A percentile compares a stretch with the other conserved stretches of the same genome.
Conservation (phyloP, 2,888 invertebrate genomes). For the Brachylomia viminalis region DNA sequence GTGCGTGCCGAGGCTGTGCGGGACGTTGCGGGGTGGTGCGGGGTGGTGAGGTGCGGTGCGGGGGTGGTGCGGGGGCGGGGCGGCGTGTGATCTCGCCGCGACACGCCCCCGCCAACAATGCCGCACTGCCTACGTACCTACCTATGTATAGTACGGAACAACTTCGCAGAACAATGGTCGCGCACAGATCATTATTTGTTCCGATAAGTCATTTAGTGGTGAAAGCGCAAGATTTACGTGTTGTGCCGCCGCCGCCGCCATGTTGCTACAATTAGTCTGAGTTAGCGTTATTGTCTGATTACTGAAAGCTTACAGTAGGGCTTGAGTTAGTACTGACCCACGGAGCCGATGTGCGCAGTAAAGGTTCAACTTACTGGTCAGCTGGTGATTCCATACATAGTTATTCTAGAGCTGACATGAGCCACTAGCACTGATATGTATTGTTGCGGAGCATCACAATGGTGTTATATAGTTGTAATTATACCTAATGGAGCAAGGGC, state of each 20-base stretch:
- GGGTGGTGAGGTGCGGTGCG: constrained; percentile 49
- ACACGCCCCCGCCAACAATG: constrained; percentile 56
- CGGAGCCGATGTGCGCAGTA: background rate
- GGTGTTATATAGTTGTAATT: background rate
- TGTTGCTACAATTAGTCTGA: constrained; percentile 1
- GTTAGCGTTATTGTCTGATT: background rate
- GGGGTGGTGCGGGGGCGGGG: constrained; percentile 26
- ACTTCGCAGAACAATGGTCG: constrained; percentile 66
- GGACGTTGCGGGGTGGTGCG: constrained; percentile 49
- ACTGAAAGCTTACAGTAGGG: background rate
- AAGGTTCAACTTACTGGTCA: background rate
- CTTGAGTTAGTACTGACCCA: background rate
- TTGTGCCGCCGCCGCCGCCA: constrained; percentile 20
- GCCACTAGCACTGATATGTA: background rate
- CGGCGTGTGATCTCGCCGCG: constrained; percentile 61
- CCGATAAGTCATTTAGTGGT: constrained; percentile 63
- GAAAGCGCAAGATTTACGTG: constrained; percentile 49
- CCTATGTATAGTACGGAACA: constrained; percentile 49
- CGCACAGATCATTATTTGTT: constrained; percentile 60
- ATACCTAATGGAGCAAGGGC: background rate
- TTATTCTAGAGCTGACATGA: background rate
- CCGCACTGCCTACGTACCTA: constrained; percentile 41
- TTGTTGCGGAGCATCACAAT: background rate
- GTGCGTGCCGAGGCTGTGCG: constrained; percentile 39
- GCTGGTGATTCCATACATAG: background rate